These are phyloP conservation scores for Rhyacophila brunnea DNA, from an alignment of 1,140 invertebrate genomes.

Conservation along the genomic window DNA sequence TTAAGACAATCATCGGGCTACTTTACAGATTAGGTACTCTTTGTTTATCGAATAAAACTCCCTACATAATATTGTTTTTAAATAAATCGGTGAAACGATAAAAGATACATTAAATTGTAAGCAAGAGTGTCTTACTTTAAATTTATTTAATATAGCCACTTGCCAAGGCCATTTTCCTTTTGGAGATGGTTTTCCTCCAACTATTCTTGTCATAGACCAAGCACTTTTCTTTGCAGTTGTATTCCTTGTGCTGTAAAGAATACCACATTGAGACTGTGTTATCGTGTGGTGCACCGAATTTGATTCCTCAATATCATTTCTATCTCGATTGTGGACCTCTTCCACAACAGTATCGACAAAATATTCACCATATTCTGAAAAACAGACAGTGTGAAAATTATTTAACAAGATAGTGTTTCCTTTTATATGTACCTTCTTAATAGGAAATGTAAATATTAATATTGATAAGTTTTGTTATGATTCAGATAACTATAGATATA, in stretches of 20 bases:
- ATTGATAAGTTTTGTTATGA: no score
- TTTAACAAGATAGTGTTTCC: no score
- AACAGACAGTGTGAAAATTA: not conserved
- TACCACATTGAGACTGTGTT: conserved; percentile 13
- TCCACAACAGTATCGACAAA: conserved; percentile 28
- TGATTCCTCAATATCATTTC: conserved; percentile 24
- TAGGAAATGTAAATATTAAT: no score
- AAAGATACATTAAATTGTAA: no score
- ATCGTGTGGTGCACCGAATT: conserved; percentile 1
- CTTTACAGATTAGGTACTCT: no score
- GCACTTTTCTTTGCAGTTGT: conserved; percentile 9
- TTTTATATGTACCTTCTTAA: no score
- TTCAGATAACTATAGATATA: no score
- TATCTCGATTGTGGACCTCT: conserved; percentile 17
- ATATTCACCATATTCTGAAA: conserved; percentile 23
- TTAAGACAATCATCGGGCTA: no score
- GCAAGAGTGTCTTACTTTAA: conserved; percentile 64
- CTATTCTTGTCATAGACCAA: conserved; percentile 69
- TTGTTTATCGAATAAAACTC: no score
- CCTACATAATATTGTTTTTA: no score
- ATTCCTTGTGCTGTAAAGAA: conserved; percentile 23
- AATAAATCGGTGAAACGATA: no score
- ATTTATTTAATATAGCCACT: conserved; percentile 83
- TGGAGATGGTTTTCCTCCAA: conserved; percentile 76
- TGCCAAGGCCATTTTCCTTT: conserved; percentile 92